Evolutionary conservation across 1,140 invertebrate species (phyloP), one percentile per base, ranked within the genome.

Genomic region (Drosophila erecta): DNA sequence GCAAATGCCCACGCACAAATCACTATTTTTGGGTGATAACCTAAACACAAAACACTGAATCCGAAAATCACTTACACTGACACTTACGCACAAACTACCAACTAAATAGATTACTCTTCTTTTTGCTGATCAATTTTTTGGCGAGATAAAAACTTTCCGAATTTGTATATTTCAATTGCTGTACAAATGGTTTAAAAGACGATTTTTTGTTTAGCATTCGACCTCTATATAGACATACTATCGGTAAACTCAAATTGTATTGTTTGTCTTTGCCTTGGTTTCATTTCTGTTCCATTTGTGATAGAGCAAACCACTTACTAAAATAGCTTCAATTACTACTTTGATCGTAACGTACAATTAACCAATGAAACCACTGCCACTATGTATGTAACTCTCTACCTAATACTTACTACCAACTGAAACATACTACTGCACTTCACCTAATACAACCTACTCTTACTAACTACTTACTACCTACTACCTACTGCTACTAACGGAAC

Each of bases 171-270:
- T 77, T 64, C 67, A 77, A 80, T 30, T 85, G 41, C 57, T 86
- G 74, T 86, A 85, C 30, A 81, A 81, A 67, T 76, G 66, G 60
- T 67, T 83, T 27, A 44, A 62, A 76, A 61, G 27, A 47, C 11
- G 50, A 15, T 33, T 57, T 74, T 66, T 75, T 74, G 59, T 76
- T 85, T 67, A 81, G 73, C 79, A 81, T 73, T 81, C 61, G 70
- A 56, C 64, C 59, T 55, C 47, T 67, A 43, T 56, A 59, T 49
- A 72, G 27, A 10, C 14, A 30, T 43, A 71, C 54, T 54, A 72
- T 64, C 43, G 58, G 69, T 81, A 78, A 77, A 49, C 76, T 47
- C 59, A 53, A 70, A 73, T 73, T 85, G 76, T 59, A 80, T 59
- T 49, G 66, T 73, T 64, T 57, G 66, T 73, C 67, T 53, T 59